Evolutionary conservation across 2,113 vertebrate genomes (phyloP), one percentile per base, ranked within the genome.

Genomic region (Myrmophylax atrothorax): DNA sequence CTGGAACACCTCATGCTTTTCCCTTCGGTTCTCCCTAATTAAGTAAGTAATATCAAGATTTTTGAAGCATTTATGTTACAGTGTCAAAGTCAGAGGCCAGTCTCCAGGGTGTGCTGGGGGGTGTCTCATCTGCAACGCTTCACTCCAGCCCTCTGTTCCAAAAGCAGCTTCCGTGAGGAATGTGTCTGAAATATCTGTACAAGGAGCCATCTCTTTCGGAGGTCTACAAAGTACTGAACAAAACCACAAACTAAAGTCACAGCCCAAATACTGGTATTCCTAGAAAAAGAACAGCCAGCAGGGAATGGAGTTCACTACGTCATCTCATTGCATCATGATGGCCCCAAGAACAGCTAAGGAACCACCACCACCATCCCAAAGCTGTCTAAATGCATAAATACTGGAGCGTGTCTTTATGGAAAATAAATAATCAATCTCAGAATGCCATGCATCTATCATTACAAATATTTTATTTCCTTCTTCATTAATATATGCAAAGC

Each of bases 401-500:
- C 22, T 8, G 6, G 18, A 35, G 33, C 29, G 23, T 14, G 29
- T 25, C 12, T 67, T 90, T 77, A 15, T 42, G 12, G 22, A 87
- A 92, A 92, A 85, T 50, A 76, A 74, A 69, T 66, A 66, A 80
- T 59, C 35, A 40, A 62, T 62, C 60, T 28, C 68, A 82, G 66
- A 75, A 81, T 60, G 60, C n/a, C 69, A 64, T 7, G 8, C 77
- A 78, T 29, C 5, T 22, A 87, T 92, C 90, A 90, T 42, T 78
- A 76, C 64, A 58, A 94, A 77, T 92, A 92, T 66, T 78, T 85
- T 95, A 89, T 86, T 93, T 87, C 44, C 74, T 91, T 85, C 67
- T 94, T 95, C 75, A 76, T 76, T 94, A 95, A 92, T 91, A 93
- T 76, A 93, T 89, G 93, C 88, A 95, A 89, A 76, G 76, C 88